These are phyloP conservation scores for Drosophila birchii DNA, from an alignment of 2,888 invertebrate species.

Conservation along the genomic window DNA sequence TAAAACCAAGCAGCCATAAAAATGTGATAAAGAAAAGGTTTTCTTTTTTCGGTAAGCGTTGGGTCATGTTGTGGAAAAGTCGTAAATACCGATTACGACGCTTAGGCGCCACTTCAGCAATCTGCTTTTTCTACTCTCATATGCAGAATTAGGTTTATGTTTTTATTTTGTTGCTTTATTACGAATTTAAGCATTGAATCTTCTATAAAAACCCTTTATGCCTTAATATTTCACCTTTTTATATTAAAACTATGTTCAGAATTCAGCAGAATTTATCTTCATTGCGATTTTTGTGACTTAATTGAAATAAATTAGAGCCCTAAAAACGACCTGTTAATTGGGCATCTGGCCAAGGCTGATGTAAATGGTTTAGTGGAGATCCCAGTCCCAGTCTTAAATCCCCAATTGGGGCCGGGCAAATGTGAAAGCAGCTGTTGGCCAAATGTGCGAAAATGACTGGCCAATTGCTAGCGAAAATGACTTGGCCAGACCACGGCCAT, in stretches of 20 bases:
- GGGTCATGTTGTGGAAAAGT: conserved; percentile 18
- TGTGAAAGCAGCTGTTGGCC: conserved; percentile 74
- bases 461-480: conserved; percentile 59
- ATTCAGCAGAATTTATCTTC: neutral
- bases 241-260: neutral
- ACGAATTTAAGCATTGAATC: neutral
- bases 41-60: conserved; percentile 6
- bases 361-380: conserved; percentile 49
- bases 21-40: conserved; percentile 67
- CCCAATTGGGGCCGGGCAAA: conserved; percentile 38
- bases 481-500: conserved; percentile 29
- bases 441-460: conserved; percentile 72
- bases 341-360: conserved; percentile 60
- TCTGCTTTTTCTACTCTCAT: conserved; percentile 11
- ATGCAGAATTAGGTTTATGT: conserved; percentile 4
- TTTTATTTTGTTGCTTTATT: neutral
- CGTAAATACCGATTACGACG: conserved; percentile 29
- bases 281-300: conserved; percentile 44
- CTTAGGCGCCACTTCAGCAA: conserved; percentile 23
- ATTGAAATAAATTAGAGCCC: conserved; percentile 67
- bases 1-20: conserved; percentile 68
- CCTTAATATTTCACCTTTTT: neutral
- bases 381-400: neutral
- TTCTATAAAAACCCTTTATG: neutral
- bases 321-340: conserved; percentile 66